Conservation (phyloP, 2,113 vertebrate genomes). For the Amblyornis subalaris region DNA sequence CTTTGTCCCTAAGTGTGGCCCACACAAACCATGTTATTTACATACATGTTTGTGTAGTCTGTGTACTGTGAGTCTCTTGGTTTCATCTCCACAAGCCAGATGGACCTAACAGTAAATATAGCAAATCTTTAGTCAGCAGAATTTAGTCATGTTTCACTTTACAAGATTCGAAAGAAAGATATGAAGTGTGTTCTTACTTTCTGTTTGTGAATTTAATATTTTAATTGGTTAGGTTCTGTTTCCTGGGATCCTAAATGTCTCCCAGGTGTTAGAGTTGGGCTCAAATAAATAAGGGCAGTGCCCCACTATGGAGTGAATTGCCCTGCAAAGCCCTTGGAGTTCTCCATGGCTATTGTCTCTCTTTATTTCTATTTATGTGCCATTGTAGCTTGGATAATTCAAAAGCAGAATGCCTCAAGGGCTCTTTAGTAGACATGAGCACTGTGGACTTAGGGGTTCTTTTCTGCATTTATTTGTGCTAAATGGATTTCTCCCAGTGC, state of each 20-base stretch:
- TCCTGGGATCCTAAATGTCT: neutral
- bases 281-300: neutral
- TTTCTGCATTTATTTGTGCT: neutral
- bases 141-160: neutral
- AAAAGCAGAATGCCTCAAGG: neutral
- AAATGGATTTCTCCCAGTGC: neutral
- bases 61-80: neutral
- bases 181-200: accelerated
- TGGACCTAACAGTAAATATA: neutral
- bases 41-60: neutral
- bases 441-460: neutral
- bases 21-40: neutral
- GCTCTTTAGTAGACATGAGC: neutral
- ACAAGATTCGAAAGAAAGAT: neutral
- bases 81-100: neutral
- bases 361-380: neutral
- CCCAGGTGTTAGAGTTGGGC: neutral
- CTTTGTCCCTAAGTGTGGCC: neutral
- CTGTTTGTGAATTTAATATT: neutral
- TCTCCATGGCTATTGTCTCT: neutral
- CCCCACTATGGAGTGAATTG: neutral
- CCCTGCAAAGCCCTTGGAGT: neutral
- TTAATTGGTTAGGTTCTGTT: neutral
- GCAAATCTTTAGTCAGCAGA: neutral
- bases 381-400: neutral